Percentiles rank a stretch among this genome's conserved stretches.
Evolutionary conservation across 2,113 vertebrate species (phyloP).

Genomic region (Notothenia coriiceps): DNA sequence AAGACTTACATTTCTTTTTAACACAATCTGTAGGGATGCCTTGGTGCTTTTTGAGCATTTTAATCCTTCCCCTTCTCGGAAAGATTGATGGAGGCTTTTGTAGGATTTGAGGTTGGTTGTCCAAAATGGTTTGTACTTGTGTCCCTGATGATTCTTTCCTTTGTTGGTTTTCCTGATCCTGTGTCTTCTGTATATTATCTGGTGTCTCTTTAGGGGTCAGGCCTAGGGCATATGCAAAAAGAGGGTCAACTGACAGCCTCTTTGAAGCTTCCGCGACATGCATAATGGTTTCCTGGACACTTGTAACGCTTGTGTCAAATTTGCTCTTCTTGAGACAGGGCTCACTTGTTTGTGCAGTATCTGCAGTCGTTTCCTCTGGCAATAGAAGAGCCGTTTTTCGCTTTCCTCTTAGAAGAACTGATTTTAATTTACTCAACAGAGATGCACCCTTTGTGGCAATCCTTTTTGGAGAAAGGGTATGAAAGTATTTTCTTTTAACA

Average conservation of each 20-base stretch:
- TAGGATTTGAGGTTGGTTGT: slow-evolving; percentile 34
- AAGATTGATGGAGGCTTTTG: slow-evolving; percentile 45
- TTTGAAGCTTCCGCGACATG: slow-evolving; percentile 24
- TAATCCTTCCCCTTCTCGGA: slow-evolving; percentile 49
- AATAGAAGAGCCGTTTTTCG: slow-evolving; percentile 28
- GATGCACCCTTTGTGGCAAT: slow-evolving; percentile 39
- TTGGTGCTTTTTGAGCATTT: slow-evolving; percentile 74
- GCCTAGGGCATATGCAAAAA: slow-evolving; percentile 67
- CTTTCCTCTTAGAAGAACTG: slow-evolving; percentile 71
- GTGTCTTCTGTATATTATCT: slow-evolving; percentile 16
- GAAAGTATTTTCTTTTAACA: slow-evolving; percentile 17
- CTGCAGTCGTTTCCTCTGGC: slow-evolving; percentile 10
- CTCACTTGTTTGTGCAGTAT: slow-evolving; percentile 4
- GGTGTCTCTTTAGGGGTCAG: slow-evolving; percentile 61
- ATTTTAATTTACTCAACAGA: slow-evolving; percentile 74
- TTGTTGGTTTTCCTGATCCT: slow-evolving; percentile 18
- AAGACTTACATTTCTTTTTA: slow-evolving; percentile 78
- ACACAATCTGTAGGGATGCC: slow-evolving; percentile 64
- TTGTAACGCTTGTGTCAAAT: slow-evolving; percentile 9
- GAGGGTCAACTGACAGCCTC: slow-evolving; percentile 59
- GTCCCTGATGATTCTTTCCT: slow-evolving; percentile 17
- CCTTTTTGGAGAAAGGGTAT: slow-evolving; percentile 23
- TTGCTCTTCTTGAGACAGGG: slow-evolving; percentile 62
- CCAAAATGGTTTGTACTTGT: slow-evolving; percentile 21
- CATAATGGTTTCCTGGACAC: neutral